Conservation (phyloP, 2,113 vertebrate species). For the Propithecus coquereli region DNA sequence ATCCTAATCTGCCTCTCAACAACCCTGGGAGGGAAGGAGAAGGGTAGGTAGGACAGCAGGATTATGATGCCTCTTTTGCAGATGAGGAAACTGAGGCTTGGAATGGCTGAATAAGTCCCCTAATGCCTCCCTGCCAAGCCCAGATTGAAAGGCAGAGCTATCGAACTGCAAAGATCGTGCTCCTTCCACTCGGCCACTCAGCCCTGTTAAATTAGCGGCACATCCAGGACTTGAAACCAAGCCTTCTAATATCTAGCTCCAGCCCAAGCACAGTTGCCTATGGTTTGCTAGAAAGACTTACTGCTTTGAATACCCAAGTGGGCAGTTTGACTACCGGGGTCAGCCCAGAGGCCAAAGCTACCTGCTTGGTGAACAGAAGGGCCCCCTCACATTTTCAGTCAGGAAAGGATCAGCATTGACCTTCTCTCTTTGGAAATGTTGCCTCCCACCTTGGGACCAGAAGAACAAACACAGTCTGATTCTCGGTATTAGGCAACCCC, state of each 20-base stretch:
- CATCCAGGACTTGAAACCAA: not conserved
- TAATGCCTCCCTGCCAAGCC: not conserved
- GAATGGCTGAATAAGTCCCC: not conserved
- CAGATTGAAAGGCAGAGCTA: not conserved
- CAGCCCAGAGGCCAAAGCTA: not conserved
- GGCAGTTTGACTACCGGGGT: not conserved
- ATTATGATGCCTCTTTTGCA: not conserved
- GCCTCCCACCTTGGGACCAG: not conserved
- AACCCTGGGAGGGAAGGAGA: not conserved
- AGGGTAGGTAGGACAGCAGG: not conserved
- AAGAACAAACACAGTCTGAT: not conserved
- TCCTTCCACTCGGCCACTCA: not conserved
- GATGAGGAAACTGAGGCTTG: not conserved
- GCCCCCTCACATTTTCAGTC: not conserved
- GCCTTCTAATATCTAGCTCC: not conserved
- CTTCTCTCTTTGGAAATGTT: not conserved
- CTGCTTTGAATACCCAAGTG: not conserved
- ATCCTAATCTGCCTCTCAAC: not conserved
- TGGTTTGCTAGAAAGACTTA: not conserved
- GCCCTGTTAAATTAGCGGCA: not conserved
- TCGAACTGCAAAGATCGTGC: not conserved
- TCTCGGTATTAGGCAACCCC: not conserved
- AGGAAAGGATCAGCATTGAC: not conserved
- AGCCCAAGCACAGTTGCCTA: not conserved
- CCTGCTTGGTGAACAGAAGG: not conserved